phyloP scores from a whole-genome alignment of 2,888 invertebrate genomes.

The Scelioninae gen. 1 region DNA sequence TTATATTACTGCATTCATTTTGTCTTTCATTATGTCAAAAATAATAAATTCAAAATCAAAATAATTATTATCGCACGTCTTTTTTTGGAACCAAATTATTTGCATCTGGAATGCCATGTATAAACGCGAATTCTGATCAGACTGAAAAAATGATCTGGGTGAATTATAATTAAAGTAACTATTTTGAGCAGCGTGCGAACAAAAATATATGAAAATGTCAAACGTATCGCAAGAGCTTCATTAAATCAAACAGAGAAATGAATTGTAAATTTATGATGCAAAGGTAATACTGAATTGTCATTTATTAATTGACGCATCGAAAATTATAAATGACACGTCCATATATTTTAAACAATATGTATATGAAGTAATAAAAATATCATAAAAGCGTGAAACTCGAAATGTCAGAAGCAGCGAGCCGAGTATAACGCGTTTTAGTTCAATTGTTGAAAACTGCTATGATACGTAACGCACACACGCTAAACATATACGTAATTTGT shows the following conservation, averaged over 20 bases:
- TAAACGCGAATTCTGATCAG: neutral
- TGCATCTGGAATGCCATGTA: neutral
- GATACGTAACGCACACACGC: conserved; percentile 58
- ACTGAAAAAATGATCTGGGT: conserved; percentile 16
- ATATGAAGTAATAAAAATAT: conserved; percentile 68
- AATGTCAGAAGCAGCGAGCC: conserved; percentile 66
- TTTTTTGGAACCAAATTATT: neutral
- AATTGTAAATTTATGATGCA: conserved; percentile 69
- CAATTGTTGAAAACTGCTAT: conserved; percentile 61
- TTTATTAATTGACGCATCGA: conserved; percentile 70
- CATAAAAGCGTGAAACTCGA: conserved; percentile 62
- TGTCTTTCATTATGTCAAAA: neutral
- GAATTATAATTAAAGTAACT: conserved; percentile 54
- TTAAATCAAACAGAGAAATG: conserved; percentile 66
- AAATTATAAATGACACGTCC: conserved; percentile 68
- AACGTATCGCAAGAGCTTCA: conserved; percentile 62
- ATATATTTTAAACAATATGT: conserved; percentile 67
- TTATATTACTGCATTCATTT: no score
- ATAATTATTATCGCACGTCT: no score
- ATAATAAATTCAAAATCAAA: neutral
- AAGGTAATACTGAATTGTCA: conserved; percentile 69
- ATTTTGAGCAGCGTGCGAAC: conserved; percentile 49
- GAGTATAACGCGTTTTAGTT: conserved; percentile 63
- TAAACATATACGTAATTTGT: conserved; percentile 67
- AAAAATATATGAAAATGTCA: conserved; percentile 63